Evolutionary conservation across 2,888 invertebrate species (phyloP), one percentile per base, ranked within the genome.

Genomic region (Anticlea derivata): DNA sequence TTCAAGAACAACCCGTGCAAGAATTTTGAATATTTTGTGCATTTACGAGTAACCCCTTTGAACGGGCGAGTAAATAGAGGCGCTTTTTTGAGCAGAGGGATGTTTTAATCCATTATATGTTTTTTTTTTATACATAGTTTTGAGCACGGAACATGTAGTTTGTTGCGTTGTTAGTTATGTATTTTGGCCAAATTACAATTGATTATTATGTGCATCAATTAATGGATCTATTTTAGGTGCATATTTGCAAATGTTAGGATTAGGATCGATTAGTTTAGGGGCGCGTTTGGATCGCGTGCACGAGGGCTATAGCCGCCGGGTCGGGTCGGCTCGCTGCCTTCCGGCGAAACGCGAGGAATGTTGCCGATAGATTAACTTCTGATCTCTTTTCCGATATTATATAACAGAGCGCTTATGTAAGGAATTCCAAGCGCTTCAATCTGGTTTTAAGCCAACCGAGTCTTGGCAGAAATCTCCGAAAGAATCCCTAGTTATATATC

Each of bases 321-420:
- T 48, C 70, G 69, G 68, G 65, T 69, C 68, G 71, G 72, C 69
- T 70, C 73, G 69, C 67, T 86, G 86, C 87, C 88, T 89, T 88
- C 88, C 89, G 88, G 87, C 86, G 80, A 84, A 87, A 86, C 85
- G 84, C 87, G 78, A 82, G 83, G 86, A 88, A 88, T 88, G 87
- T 88, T 89, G 86, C 87, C 87, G 86, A 88, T 89, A 89, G 88
- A 89, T 89, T 89, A 89, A 89, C 88, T 89, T 87, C 88, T 89
- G 89, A 88, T 89, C 88, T 89, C 88, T 87, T 89, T 88, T 84
- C 86, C 86, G 88, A 89, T 89, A 89, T 88, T 86, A 88, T 41
- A 41, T 83, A 83, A 83, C 84, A 74, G 72, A 80, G 73, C 77
- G 81, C 82, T 86, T 88, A 85, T 86, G 82, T 85, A 86, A 86